Conservation (phyloP, 2,888 invertebrate genomes). For the Morinoia aosen region DNA sequence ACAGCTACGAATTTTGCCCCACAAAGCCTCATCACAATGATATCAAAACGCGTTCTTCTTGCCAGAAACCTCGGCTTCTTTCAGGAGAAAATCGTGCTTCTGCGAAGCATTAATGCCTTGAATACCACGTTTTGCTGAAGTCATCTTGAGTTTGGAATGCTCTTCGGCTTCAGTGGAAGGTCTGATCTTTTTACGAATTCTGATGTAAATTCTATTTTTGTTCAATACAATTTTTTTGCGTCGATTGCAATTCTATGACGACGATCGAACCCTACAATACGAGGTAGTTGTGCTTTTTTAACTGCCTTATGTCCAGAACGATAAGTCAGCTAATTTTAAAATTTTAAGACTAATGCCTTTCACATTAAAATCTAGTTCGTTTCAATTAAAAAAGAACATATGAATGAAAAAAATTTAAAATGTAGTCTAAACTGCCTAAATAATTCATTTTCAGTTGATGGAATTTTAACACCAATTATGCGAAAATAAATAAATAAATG, state of each 20-base stretch:
- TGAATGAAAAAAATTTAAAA: too few species aligned
- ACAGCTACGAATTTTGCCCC: neutral
- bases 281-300: neutral
- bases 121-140: neutral
- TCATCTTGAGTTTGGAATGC: neutral
- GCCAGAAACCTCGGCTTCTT: neutral
- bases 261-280: neutral
- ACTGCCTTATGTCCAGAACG: neutral
- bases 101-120: neutral
- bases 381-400: too few species aligned
- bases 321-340: neutral
- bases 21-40: neutral
- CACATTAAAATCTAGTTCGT: neutral
- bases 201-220: neutral
- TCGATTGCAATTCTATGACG: neutral
- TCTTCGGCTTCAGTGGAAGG: neutral
- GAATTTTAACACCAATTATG: too few species aligned
- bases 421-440: too few species aligned
- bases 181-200: neutral
- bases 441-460: too few species aligned
- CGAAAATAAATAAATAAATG: too few species aligned
- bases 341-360: neutral
- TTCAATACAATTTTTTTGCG: neutral
- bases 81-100: neutral
- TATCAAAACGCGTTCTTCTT: neutral